A percentile compares a stretch with the other conserved stretches of the same genome.
These are phyloP conservation scores for Melanocharis versteri DNA, from an alignment of 2,113 vertebrate species.

Conservation along the genomic window DNA sequence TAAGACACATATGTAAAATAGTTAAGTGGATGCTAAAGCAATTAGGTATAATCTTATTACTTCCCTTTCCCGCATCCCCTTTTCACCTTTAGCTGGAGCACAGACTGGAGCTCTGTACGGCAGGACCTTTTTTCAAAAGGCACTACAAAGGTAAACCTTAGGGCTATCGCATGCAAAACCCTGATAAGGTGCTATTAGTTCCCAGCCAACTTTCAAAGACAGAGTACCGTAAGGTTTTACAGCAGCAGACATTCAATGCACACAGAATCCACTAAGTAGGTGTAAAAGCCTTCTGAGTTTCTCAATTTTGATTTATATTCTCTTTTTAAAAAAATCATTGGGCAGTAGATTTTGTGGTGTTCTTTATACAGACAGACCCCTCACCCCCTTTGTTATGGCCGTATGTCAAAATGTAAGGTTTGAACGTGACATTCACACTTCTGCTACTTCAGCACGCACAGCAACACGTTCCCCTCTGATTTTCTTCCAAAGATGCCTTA, in stretches of 20 bases:
- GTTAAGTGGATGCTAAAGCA: constrained; percentile 38
- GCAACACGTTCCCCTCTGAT: constrained; percentile 34
- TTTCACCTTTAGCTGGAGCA: not conserved
- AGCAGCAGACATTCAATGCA: not conserved
- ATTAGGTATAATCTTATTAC: constrained; percentile 45
- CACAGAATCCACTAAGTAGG: not conserved
- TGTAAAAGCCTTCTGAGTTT: constrained; percentile 9
- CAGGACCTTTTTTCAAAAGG: not conserved
- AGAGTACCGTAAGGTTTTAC: not conserved
- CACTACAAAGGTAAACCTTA: constrained; percentile 52
- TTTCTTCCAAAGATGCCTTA: constrained; percentile 60
- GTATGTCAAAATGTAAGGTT: constrained; percentile 36
- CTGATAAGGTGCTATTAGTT: constrained; percentile 58
- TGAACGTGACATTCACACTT: constrained; percentile 30
- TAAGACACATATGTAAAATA: constrained; percentile 30
- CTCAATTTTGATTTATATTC: constrained; percentile 54
- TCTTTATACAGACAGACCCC: constrained; percentile 41
- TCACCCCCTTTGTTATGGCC: not conserved
- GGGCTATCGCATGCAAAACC: constrained; percentile 46
- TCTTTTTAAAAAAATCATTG: constrained; percentile 50
- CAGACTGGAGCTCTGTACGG: not conserved
- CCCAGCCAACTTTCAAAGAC: constrained; percentile 44
- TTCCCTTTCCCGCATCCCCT: not conserved
- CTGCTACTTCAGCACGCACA: not conserved
- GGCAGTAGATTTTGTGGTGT: constrained; percentile 50